These are phyloP conservation scores for Meloe dianella DNA, from an alignment of 2,888 invertebrate genomes.

Conservation along the genomic window DNA sequence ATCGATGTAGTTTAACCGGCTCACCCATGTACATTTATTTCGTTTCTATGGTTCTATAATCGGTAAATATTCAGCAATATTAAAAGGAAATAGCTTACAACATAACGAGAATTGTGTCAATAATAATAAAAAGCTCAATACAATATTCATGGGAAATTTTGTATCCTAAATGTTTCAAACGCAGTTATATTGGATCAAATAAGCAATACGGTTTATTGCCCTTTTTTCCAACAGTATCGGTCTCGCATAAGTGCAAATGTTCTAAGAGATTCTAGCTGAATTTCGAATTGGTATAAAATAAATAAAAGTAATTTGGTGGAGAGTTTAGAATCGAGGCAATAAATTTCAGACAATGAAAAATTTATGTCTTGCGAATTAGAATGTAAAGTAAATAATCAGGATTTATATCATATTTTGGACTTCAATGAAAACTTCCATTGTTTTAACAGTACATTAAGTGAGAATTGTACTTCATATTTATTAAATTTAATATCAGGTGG, in stretches of 20 bases:
- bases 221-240: background rate
- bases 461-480: background rate
- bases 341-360: constrained; percentile 23
- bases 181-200: background rate
- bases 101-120: background rate
- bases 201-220: constrained; percentile 7
- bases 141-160: constrained; percentile 1
- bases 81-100: background rate
- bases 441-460: background rate
- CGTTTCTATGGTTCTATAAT: background rate
- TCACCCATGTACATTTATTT: background rate
- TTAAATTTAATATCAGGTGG: too few relatives aligned
- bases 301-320: constrained; percentile 5
- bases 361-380: constrained; percentile 16
- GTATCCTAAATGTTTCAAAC: background rate
- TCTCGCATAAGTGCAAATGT: constrained; percentile 1
- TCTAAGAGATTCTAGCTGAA: background rate
- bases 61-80: background rate
- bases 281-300: background rate
- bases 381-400: constrained; percentile 1
- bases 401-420: background rate
- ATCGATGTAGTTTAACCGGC: background rate
- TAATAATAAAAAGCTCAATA: constrained; percentile 1
- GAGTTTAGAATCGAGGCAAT: background rate
- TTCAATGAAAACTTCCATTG: background rate